Evolutionary conservation across 2,797 vertebrate species (phyloP), one percentile per base, ranked within the genome.

Genomic region (Pelochelys cantorii): DNA sequence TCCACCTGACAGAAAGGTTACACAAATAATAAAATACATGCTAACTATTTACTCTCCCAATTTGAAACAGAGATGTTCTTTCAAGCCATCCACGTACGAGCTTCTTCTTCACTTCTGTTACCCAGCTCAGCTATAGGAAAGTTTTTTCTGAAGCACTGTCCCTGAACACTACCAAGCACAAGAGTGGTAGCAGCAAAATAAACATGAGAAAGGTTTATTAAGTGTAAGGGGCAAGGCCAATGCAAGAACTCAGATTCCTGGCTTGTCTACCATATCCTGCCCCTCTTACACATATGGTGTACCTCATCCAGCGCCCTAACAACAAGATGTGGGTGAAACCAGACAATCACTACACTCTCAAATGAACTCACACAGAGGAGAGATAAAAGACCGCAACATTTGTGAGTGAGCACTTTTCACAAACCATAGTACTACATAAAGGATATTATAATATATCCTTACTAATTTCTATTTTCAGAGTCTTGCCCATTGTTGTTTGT

Each of bases 101-200:
- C 65, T 17, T 1, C 42, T 75, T 75, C 42, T 1, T 1, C 22
- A 11, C 3, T 54, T 9, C 5, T 85, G 68, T 53, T 79, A 13
- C 1, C 0, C 1, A 56, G 2, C 1, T 11, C 37, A 11, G 27
- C 14, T 79, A 75, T 15, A 75, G 52, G 42, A 80, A 1, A 15
- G 7, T 0, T 2, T 0, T 48, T 25, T 29, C 68, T 62, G 15
- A 81, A 85, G 78, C 3, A 15, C 34, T 20, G 5, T 5, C 17
- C 11, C 77, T 17, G 29, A 60, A 11, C 22, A 1, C 71, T 57
- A n/a, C 52, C 55, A n/a, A 18, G 79, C 56, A 3, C 22, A 83
- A 75, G 79, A 82, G 29, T 3, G 14, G 23, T 37, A 12, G 57
- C 60, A 22, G 55, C 22, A 87, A 2, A 55, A 75, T 11, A 75